Evolutionary conservation across 1,140 invertebrate genomes (phyloP), one percentile per base, ranked within the genome.

Genomic region (Teleogryllus occipitalis): DNA sequence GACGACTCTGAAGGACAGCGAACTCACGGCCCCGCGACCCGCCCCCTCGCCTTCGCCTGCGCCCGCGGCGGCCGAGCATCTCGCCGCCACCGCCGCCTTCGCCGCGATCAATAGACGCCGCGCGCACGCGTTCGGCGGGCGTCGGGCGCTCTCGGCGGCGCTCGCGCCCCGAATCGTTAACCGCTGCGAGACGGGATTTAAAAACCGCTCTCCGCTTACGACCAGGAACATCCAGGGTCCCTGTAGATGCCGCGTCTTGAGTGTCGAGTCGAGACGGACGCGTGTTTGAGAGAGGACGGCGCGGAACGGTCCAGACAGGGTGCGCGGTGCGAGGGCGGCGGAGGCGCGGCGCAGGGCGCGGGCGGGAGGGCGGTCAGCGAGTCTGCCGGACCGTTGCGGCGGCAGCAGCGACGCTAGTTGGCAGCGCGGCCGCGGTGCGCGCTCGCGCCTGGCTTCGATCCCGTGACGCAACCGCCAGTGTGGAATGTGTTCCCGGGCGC

Each of bases 401-500:
- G 27, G 27, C 27, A 39, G 54, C 54, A 18, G 54, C 54, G 18
- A 65, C 54, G 54, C 54, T 65, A 65, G 54, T 65, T 65, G 54
- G 10, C 10, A 10, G 18, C 54, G 10, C 54, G 54, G 54, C 54
- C 54, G 18, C 54, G 54, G 2, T 7, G 54, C 54, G 54, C 54
- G 54, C 54, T 65, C 54, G 54, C 18, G 54, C 54, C 54, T 18
- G 10, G 54, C 18, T 65, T 65, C 54, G 54, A 65, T 65, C 54
- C 54, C 54, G 54, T 65, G 54, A 65, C 54, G 54, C 54, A 65
- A 65, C 54, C 54, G 54, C 54, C 54, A 65, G 54, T 65, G 54
- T 65, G 54, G 54, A 65, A 65, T 65, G 54, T 65, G 54, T 65
- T 65, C 54, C 54, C 54, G 54, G 54, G 54, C 2, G 10, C 54